Evolutionary conservation across 2,888 invertebrate species (phyloP), one percentile per base, ranked within the genome.

Genomic region (Tenthredo notha): DNA sequence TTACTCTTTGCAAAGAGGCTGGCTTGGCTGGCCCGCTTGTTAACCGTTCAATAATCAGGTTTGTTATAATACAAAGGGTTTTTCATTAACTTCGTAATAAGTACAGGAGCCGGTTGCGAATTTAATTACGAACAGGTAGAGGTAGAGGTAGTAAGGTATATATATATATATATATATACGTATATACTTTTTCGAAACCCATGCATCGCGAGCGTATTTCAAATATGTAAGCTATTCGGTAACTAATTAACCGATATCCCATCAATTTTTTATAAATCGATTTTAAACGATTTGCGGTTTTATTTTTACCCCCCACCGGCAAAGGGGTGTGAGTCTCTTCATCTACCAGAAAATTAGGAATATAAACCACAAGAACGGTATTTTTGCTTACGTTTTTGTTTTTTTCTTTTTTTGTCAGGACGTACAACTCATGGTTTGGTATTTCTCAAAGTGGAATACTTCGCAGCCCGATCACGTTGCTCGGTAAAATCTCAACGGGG

Each of bases 391-490:
- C 21, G 21, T 61, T 61, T 1, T 61, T 61, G 25, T 10, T 33
- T 33, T 1, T 1, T 61, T 61, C 61, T 10, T 33, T 33, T 1
- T 61, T 61, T 25, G 25, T 25, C 7, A 25, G 25, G 21, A 25
- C 4, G 61, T 33, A 67, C 12, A 33, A 33, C 10, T 33, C 6
- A 33, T 33, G 67, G 67, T 15, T 15, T 5, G 33, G 33, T 67
- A 33, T 67, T 67, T 33, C 67, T 33, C 33, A 67, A 67, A 67
- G 67, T 33, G 29, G 61, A 21, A 74, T 43, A 40, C 21, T 74
- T 74, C 43, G 85, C 86, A 91, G 84, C 86, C 90, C 61, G 88
- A 89, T 90, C 91, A 91, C 91, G 91, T 91, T 90, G 85, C 85
- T 75, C 85, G 87, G 88, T 67, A 88, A 90, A 91, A 91, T 91